Evolutionary conservation across 2,888 invertebrate genomes (phyloP).

Genomic region (Bembecia ichneumoniformis): DNA sequence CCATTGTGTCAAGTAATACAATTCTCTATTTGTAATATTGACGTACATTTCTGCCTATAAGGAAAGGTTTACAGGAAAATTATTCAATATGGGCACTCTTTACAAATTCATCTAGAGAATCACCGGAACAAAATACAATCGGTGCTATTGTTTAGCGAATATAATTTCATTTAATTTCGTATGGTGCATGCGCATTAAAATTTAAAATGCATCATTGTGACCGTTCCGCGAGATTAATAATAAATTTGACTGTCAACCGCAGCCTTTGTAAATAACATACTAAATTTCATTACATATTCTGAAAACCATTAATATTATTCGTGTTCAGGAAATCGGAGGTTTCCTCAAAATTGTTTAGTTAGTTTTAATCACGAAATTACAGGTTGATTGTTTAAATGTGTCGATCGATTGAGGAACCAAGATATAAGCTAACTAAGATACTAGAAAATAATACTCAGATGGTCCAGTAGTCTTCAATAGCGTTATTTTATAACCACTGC

Average conservation of each 20-base stretch:
- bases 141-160: constrained; percentile 13
- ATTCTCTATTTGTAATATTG: too few relatives aligned
- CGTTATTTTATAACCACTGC: too few relatives aligned
- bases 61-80: background rate
- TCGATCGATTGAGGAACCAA: constrained; percentile 1
- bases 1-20: too few relatives aligned
- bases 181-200: constrained; percentile 51
- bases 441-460: background rate
- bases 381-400: too few relatives aligned
- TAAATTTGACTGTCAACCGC: constrained; percentile 3
- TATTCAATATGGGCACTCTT: background rate
- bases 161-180: constrained; percentile 46
- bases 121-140: constrained; percentile 1
- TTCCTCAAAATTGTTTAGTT: too few relatives aligned
- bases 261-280: background rate
- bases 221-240: constrained; percentile 11
- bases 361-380: too few relatives aligned
- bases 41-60: background rate
- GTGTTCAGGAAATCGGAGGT: background rate
- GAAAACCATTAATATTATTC: background rate
- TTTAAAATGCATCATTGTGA: constrained; percentile 40
- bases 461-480: too few relatives aligned
- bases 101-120: background rate
- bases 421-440: background rate
- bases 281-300: background rate